Percentiles rank a stretch among this genome's conserved stretches.
phyloP scores from a whole-genome alignment of 1,140 invertebrate species.

The Elymnias hypermnestra region DNA sequence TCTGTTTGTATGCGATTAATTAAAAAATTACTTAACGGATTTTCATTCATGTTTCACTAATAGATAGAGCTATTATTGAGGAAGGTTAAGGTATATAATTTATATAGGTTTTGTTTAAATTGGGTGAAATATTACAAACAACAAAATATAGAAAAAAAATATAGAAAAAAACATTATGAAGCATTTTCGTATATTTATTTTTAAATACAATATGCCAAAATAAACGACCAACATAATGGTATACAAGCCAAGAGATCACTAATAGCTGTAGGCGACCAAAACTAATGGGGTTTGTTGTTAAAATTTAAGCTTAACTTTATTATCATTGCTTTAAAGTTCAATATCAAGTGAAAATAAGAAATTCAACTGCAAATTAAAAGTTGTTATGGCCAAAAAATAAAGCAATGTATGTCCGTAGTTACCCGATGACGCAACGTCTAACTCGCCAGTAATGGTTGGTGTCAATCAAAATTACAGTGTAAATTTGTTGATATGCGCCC shows the following conservation, averaged over 20 bases:
- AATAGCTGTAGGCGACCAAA: constrained; percentile 25
- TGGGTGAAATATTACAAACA: no score
- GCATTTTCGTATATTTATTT: constrained; percentile 6
- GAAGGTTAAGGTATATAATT: no score
- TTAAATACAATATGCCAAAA: constrained; percentile 17
- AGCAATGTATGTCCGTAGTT: constrained; percentile 48
- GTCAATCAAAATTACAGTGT: constrained; percentile 74
- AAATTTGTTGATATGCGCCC: constrained; percentile 48
- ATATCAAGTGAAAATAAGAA: constrained; percentile 23
- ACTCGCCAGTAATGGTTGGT: constrained; percentile 68
- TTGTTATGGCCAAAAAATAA: constrained; percentile 36
- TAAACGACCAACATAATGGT: constrained; percentile 17
- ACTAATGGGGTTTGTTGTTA: background rate
- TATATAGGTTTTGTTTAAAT: no score
- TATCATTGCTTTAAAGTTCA: constrained; percentile 20
- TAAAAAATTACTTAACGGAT: no score
- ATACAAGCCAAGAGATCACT: constrained; percentile 23
- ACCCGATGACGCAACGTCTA: constrained; percentile 64
- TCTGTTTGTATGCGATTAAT: no score
- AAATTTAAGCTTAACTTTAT: constrained; percentile 13
- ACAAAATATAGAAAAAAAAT: no score
- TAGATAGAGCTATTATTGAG: no score
- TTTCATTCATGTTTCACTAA: no score
- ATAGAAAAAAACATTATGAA: background rate
- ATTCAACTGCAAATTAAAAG: constrained; percentile 25